Evolutionary conservation across 2,113 vertebrate genomes (phyloP).

Genomic region (Gasterosteus nipponicus): DNA sequence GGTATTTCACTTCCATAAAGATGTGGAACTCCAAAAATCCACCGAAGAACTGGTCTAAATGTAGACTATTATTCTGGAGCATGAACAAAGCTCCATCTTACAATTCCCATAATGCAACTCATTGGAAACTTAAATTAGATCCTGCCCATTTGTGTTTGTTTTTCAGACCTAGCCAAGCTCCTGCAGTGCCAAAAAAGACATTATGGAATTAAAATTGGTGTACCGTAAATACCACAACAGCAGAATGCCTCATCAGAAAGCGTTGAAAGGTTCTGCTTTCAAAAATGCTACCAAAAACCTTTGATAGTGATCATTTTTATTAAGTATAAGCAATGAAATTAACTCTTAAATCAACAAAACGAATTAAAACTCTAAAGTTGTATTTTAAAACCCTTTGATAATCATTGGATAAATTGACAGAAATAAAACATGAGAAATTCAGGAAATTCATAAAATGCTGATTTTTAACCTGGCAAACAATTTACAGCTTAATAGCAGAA

Average conservation of each 20-base stretch:
- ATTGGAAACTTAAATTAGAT: background rate
- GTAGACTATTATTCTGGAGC: background rate
- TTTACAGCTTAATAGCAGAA: background rate
- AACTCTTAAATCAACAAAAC: background rate
- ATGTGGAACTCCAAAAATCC: background rate
- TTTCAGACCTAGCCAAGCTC: background rate
- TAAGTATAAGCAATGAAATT: background rate
- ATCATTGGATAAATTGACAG: background rate
- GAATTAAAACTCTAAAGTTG: background rate
- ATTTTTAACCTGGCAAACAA: background rate
- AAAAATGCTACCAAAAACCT: background rate
- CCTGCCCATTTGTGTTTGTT: background rate
- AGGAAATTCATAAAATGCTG: no score
- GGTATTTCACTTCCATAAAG: background rate
- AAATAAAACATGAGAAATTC: no score
- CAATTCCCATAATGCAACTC: background rate
- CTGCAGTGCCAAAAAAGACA: background rate
- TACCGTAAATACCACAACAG: background rate
- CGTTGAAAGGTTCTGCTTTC: background rate
- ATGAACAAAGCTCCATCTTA: background rate
- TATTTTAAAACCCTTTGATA: background rate
- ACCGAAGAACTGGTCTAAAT: background rate
- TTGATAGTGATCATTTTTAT: background rate
- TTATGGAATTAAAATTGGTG: background rate
- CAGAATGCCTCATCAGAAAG: background rate